Percentiles rank a stretch among this genome's conserved stretches.
Conservation (phyloP, 2,113 vertebrate species). For the Melanerpes aurifrons region DNA sequence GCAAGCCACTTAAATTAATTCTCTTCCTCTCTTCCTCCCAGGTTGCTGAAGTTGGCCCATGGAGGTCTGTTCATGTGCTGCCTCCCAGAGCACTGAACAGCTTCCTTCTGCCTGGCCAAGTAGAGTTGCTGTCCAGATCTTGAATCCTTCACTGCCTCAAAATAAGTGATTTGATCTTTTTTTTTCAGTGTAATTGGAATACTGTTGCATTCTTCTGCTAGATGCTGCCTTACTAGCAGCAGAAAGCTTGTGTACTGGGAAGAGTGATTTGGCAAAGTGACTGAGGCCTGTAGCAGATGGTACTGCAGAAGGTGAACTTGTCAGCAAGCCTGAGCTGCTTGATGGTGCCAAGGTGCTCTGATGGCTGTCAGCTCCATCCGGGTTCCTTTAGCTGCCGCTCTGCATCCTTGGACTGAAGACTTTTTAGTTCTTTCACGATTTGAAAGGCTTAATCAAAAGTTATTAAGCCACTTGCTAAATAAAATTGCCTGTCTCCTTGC, state of each 20-base stretch:
- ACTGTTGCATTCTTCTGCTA: neutral
- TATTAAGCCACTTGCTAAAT: neutral
- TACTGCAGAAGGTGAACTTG: slow-evolving; percentile 3
- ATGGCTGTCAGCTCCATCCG: neutral
- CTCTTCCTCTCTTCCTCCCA: neutral
- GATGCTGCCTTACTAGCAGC: neutral
- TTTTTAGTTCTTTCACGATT: neutral
- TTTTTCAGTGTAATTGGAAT: neutral
- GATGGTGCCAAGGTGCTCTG: neutral
- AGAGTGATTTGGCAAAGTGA: neutral
- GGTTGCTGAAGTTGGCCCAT: neutral
- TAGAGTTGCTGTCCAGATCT: neutral
- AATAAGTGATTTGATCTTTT: neutral
- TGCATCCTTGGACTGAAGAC: neutral
- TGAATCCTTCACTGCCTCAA: neutral
- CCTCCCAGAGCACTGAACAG: neutral
- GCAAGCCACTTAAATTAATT: neutral
- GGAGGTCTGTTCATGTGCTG: neutral
- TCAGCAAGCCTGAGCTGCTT: neutral
- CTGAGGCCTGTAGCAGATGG: neutral
- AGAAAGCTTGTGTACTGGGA: neutral
- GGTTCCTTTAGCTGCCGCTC: neutral
- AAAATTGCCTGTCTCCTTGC: neutral
- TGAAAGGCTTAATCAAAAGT: neutral
- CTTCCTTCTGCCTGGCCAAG: neutral